Evolutionary conservation across 92 coral and sea anemone species (phyloP).

Genomic region (Metridium senile): DNA sequence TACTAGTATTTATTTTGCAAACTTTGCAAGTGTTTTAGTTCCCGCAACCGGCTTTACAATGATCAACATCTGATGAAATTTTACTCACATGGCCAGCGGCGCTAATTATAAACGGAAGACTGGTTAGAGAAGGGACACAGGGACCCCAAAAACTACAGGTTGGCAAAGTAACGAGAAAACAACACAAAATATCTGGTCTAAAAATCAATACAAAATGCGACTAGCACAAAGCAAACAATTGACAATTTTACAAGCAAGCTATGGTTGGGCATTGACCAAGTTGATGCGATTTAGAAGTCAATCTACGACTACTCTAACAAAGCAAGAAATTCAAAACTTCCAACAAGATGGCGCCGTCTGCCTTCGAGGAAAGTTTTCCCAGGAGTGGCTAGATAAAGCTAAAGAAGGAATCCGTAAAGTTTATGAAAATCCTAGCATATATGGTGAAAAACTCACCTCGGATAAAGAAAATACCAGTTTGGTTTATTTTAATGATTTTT

Average conservation of each 20-base stretch:
- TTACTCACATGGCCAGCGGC: slow-evolving; percentile 12
- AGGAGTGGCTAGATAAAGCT: slow-evolving; percentile 71
- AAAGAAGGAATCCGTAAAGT: slow-evolving; percentile 64
- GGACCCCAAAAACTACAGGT: too few relatives aligned
- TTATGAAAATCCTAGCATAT: slow-evolving; percentile 63
- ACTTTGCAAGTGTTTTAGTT: too few relatives aligned
- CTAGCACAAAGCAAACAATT: neutral
- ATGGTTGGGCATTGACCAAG: neutral
- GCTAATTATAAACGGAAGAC: neutral
- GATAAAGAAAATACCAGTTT: slow-evolving; percentile 17
- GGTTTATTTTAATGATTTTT: slow-evolving; percentile 72
- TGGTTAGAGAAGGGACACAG: too few relatives aligned
- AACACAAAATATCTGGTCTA: too few relatives aligned
- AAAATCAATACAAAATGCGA: too few relatives aligned
- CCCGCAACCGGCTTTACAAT: slow-evolving; percentile 16
- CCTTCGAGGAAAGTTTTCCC: slow-evolving; percentile 68
- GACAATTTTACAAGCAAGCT: neutral
- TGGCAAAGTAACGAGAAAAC: too few relatives aligned
- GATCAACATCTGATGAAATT: slow-evolving; percentile 25
- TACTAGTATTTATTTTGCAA: too few relatives aligned
- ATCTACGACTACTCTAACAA: slow-evolving; percentile 17
- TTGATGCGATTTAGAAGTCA: neutral
- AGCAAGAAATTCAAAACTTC: slow-evolving; percentile 47
- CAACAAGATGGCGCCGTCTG: slow-evolving; percentile 76
- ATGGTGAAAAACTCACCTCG: slow-evolving; percentile 36